Percentiles rank a stretch among this genome's conserved stretches.
These are phyloP conservation scores for Caerostris darwini DNA, from an alignment of 1,140 invertebrate genomes.

Conservation along the genomic window DNA sequence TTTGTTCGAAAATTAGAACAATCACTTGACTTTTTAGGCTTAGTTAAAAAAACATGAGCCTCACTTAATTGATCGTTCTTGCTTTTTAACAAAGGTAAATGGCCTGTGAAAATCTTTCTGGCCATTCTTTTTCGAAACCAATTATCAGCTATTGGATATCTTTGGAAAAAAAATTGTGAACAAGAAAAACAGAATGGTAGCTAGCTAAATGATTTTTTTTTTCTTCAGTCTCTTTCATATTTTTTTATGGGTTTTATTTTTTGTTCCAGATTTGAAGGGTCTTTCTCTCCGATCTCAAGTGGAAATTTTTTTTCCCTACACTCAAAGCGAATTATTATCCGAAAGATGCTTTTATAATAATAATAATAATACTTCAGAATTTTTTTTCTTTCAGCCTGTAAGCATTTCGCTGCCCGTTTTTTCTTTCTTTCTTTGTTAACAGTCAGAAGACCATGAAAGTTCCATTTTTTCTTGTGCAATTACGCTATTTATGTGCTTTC, in stretches of 20 bases:
- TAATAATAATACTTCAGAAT: background rate
- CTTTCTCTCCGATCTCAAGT: background rate
- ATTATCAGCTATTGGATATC: slow-evolving; percentile 63
- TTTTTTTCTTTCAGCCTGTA: background rate
- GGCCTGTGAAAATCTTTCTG: slow-evolving; percentile 54
- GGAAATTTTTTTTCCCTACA: background rate
- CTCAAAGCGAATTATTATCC: background rate
- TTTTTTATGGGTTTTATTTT: slow-evolving; percentile 4
- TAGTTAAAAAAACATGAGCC: slow-evolving; percentile 36
- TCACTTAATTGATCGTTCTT: slow-evolving; percentile 57
- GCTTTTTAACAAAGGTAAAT: slow-evolving; percentile 64
- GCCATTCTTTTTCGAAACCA: slow-evolving; percentile 16
- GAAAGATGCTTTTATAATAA: background rate
- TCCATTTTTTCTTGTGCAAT: background rate
- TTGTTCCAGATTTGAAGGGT: background rate
- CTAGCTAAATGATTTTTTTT: slow-evolving; percentile 41
- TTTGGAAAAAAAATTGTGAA: background rate
- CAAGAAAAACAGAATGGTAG: slow-evolving; percentile 3
- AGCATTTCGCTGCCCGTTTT: background rate
- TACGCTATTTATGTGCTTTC: background rate
- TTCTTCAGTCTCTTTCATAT: background rate
- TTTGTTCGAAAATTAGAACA: slow-evolving; percentile 24
- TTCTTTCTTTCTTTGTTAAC: background rate
- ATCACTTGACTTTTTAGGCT: background rate
- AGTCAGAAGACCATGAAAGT: background rate